Conservation (phyloP, 2,113 vertebrate species). For the Pseudorasbora parva region DNA sequence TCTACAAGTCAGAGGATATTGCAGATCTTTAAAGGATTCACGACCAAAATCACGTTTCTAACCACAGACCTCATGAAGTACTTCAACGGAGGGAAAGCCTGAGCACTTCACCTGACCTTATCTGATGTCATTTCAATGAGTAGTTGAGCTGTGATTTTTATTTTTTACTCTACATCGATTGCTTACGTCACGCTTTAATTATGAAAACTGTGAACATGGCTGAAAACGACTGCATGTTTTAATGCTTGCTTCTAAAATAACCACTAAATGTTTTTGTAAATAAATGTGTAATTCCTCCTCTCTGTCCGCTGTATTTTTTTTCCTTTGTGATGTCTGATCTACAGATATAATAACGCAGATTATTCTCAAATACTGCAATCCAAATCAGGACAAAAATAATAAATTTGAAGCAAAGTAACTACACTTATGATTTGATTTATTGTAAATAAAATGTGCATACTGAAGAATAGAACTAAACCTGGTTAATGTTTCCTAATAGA, state of each 20-base stretch:
- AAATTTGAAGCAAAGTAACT: neutral
- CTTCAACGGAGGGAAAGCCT: conserved; percentile 1
- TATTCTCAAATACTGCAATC: neutral
- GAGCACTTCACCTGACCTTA: neutral
- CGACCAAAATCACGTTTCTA: neutral
- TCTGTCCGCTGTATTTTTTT: neutral
- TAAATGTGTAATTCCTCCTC: conserved; percentile 50
- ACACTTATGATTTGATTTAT: neutral
- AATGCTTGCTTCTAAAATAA: conserved; percentile 48
- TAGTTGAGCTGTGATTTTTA: conserved; percentile 22
- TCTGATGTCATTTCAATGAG: conserved; percentile 16
- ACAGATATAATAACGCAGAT: neutral
- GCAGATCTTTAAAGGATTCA: neutral
- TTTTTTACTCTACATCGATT: conserved; percentile 8
- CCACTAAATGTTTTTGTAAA: conserved; percentile 60
- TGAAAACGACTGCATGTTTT: conserved; percentile 20
- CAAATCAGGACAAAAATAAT: neutral
- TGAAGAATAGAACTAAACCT: no score
- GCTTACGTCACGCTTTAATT: conserved; percentile 6
- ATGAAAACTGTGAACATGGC: conserved; percentile 55
- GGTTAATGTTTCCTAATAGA: no score
- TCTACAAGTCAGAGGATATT: neutral
- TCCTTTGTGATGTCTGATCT: neutral
- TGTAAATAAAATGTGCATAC: neutral
- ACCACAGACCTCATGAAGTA: neutral